These are phyloP conservation scores for Machaerirhynchus nigripectus DNA, from an alignment of 2,113 vertebrate species.

Conservation along the genomic window DNA sequence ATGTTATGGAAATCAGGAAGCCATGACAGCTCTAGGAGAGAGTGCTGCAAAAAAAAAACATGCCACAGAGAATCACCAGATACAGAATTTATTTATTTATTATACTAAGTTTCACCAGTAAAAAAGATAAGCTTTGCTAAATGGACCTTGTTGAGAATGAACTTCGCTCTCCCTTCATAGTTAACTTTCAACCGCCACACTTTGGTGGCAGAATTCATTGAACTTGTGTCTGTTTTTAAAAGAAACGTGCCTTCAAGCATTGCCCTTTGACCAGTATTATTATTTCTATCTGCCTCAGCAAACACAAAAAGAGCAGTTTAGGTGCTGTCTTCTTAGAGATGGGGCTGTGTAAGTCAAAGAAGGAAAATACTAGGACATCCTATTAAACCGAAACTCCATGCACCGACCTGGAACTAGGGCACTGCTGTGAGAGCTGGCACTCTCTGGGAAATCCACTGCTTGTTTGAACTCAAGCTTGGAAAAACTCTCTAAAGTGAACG, in stretches of 20 bases:
- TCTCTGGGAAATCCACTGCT: background rate
- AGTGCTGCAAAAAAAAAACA: background rate
- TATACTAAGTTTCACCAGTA: background rate
- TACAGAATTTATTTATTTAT: background rate
- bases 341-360: fast-evolving
- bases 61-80: background rate
- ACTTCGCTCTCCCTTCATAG: background rate
- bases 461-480: background rate
- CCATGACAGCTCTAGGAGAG: background rate
- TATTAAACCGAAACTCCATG: background rate
- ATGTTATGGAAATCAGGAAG: background rate
- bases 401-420: fast-evolving
- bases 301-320: background rate
- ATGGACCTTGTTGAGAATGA: background rate
- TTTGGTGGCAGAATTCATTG: background rate
- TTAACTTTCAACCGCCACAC: background rate
- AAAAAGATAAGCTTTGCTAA: background rate
- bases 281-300: background rate
- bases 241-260: background rate
- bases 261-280: background rate
- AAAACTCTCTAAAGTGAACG: background rate
- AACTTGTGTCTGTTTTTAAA: background rate
- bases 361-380: background rate
- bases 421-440: background rate
- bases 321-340: background rate